Evolutionary conservation across 2,113 vertebrate genomes (phyloP).

Genomic region (Geococcyx californianus): DNA sequence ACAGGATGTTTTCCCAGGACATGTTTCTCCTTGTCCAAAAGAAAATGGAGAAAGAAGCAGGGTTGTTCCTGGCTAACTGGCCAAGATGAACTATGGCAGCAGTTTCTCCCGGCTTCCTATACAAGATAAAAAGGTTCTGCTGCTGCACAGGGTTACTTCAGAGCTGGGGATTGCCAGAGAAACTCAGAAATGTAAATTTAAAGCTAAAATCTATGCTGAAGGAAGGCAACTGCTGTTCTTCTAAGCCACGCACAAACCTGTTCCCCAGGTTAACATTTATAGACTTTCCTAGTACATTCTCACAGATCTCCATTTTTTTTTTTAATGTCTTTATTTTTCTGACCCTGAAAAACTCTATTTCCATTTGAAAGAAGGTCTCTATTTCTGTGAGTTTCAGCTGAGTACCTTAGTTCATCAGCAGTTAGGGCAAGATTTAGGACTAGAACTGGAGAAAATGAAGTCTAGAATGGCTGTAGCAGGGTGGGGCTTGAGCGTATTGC

Average conservation of each 20-base stretch:
- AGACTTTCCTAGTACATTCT: background rate
- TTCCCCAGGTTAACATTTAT: background rate
- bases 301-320: background rate
- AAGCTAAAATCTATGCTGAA: background rate
- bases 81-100: background rate
- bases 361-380: background rate
- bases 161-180: background rate
- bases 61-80: background rate
- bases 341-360: background rate
- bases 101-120: slow-evolving; percentile 1
- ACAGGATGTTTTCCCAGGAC: background rate
- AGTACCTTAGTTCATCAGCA: background rate
- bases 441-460: background rate
- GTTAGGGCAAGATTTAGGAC: background rate
- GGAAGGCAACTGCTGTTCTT: background rate
- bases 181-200: background rate
- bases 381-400: background rate
- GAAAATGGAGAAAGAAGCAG: background rate
- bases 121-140: background rate
- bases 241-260: background rate
- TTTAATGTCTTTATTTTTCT: background rate
- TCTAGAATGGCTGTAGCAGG: background rate
- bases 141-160: background rate
- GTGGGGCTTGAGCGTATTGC: background rate
- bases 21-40: background rate